Conservation (phyloP, 2,888 invertebrate genomes). For the Pandemis cinnamomeana region DNA sequence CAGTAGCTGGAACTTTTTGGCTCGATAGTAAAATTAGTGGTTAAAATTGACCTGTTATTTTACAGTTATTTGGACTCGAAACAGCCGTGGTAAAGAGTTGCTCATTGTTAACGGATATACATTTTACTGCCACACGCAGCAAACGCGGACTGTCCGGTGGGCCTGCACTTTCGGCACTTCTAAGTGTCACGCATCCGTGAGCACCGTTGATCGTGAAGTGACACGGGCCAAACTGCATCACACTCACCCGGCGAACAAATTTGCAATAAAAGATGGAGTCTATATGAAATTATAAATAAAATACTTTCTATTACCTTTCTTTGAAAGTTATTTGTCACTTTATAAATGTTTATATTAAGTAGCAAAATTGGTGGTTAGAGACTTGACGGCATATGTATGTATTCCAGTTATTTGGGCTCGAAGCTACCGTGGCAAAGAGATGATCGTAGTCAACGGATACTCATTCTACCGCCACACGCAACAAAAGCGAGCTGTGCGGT, state of each 20-base stretch:
- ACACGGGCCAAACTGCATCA: slow-evolving; percentile 42
- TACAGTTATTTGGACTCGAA: slow-evolving; percentile 47
- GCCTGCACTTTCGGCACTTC: slow-evolving; percentile 3
- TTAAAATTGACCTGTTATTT: slow-evolving; percentile 1
- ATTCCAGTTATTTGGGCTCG: slow-evolving; percentile 18
- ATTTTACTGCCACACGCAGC: background rate
- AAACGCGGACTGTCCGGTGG: background rate
- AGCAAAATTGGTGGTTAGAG: too few species aligned
- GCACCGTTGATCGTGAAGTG: background rate
- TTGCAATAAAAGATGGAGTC: slow-evolving; percentile 44
- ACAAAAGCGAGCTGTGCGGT: background rate
- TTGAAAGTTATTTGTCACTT: background rate
- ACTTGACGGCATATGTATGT: background rate
- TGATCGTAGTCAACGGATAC: slow-evolving; percentile 39
- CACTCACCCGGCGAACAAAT: slow-evolving; percentile 45
- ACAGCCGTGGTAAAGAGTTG: slow-evolving; percentile 44
- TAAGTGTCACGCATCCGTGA: background rate
- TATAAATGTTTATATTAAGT: too few species aligned
- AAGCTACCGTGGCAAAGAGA: background rate
- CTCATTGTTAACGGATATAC: slow-evolving; percentile 42
- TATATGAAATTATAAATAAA: slow-evolving; percentile 35
- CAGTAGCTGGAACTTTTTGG: background rate
- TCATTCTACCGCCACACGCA: slow-evolving; percentile 35
- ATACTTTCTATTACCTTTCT: background rate
- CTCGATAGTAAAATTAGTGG: background rate